These are phyloP conservation scores for Hetaerina titia DNA, from an alignment of 2,888 invertebrate species.

Conservation along the genomic window DNA sequence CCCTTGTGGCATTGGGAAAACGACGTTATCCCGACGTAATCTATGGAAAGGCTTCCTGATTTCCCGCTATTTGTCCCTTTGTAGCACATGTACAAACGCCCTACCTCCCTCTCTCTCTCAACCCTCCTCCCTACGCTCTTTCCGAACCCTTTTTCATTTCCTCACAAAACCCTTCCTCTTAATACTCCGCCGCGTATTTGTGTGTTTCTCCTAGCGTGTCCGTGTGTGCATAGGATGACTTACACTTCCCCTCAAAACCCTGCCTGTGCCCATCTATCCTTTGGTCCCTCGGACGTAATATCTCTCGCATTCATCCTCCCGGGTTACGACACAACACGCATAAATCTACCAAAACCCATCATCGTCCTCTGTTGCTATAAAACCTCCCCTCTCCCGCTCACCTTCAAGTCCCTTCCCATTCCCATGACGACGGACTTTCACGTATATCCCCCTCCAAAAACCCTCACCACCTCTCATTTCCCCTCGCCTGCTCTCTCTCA, in stretches of 20 bases:
- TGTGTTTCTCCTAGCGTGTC: slow-evolving; percentile 27
- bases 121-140: not conserved
- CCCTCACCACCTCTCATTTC: not conserved
- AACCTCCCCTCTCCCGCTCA: not conserved
- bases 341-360: slow-evolving; percentile 30
- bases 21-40: slow-evolving; percentile 34
- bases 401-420: not conserved
- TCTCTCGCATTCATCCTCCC: slow-evolving; percentile 1
- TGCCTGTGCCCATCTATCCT: slow-evolving; percentile 3
- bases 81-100: not conserved
- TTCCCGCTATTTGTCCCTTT: slow-evolving; percentile 44
- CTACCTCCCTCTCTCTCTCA: not conserved
- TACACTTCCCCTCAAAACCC: slow-evolving; percentile 27
- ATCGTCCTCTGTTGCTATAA: not conserved
- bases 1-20: slow-evolving; percentile 7
- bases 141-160: slow-evolving; percentile 43
- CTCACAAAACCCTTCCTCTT: slow-evolving; percentile 16
- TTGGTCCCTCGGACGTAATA: slow-evolving; percentile 2
- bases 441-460: not conserved
- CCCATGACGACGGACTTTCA: not conserved
- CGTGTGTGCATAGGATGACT: slow-evolving; percentile 22
- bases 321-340: slow-evolving; percentile 52
- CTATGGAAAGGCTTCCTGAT: slow-evolving; percentile 38
- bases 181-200: slow-evolving; percentile 28
- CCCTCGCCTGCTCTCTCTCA: not conserved